Evolutionary conservation across 2,888 invertebrate species (phyloP), one percentile per base, ranked within the genome.

Genomic region (Leptopilina syphax): DNA sequence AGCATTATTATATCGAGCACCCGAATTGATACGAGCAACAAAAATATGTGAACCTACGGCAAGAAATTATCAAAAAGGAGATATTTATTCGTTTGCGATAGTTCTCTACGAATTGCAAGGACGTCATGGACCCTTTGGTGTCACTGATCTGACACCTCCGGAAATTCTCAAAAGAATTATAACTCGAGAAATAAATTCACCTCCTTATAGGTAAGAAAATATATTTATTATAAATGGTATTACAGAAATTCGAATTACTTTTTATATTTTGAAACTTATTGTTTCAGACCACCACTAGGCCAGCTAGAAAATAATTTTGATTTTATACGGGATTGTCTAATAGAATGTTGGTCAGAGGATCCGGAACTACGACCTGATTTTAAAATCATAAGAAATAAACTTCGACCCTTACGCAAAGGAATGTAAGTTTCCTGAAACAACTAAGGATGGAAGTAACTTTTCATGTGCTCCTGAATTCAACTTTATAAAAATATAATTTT

Each of bases 31-130:
- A 67, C 87, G 86, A 82, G 86, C 84, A 76, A 84, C 80, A 78
- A 86, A 67, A 54, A 78, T 79, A 6, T 83, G 79, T 1, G 85
- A 87, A n/a, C 88, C 88, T 1, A 83, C 85, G 88, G 91, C 67
- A 88, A 91, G 82, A 92, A 94, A 86, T 76, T 93, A 93, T 0
- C 97, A 96, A 89, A 97, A 97, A 91, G 98, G 97, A 34, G 98
- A 98, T 89, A 96, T 98, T n/a, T 98, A 98, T 92, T 97, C 98
- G 65, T 98, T 98, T 90, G 98, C 96, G 13, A 97, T 98, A 87
- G 96, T 98, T 88, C 96, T 98, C 89, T 98, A 98, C 90, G 98
- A 98, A 93, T 98, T 98, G 87, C 95, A 97, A 80, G 95, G 96
- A 85, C 93, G 98, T 77, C 96, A 97, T 92, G 98, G 98, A 44